phyloP scores from a whole-genome alignment of 1,140 invertebrate species.

The Zaprionus taronus region DNA sequence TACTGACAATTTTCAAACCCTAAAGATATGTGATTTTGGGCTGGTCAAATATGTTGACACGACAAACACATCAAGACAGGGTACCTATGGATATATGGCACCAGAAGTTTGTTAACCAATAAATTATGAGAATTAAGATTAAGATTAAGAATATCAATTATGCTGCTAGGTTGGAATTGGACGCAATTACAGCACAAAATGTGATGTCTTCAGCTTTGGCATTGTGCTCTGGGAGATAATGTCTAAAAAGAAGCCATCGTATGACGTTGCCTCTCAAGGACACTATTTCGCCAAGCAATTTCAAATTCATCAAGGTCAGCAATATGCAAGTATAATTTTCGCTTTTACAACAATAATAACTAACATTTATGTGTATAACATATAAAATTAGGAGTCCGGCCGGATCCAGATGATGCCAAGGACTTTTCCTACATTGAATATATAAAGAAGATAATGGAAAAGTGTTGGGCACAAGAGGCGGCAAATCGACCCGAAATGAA shows the following conservation, averaged over 20 bases:
- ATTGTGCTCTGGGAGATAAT: conserved; percentile 19
- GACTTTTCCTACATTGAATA: not conserved
- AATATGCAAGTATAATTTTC: not conserved
- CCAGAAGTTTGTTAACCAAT: not conserved
- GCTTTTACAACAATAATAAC: no score
- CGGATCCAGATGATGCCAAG: not conserved
- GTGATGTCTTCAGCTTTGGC: conserved; percentile 12
- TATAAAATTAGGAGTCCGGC: not conserved
- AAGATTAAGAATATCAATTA: no score
- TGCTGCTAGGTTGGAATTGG: not conserved
- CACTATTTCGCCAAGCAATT: not conserved
- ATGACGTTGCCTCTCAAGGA: not conserved
- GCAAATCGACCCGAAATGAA: not conserved
- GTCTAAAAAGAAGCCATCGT: not conserved
- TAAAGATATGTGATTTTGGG: conserved; percentile 13
- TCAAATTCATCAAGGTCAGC: not conserved
- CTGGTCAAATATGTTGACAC: not conserved
- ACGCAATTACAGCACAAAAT: not conserved
- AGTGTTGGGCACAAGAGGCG: not conserved
- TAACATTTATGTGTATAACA: no score
- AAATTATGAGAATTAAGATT: no score
- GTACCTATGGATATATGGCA: not conserved
- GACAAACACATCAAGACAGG: not conserved
- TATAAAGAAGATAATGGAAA: not conserved
- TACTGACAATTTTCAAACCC: not conserved